These are phyloP conservation scores for Silurus lanzhouensis DNA, from an alignment of 2,797 vertebrate genomes.

Conservation along the genomic window DNA sequence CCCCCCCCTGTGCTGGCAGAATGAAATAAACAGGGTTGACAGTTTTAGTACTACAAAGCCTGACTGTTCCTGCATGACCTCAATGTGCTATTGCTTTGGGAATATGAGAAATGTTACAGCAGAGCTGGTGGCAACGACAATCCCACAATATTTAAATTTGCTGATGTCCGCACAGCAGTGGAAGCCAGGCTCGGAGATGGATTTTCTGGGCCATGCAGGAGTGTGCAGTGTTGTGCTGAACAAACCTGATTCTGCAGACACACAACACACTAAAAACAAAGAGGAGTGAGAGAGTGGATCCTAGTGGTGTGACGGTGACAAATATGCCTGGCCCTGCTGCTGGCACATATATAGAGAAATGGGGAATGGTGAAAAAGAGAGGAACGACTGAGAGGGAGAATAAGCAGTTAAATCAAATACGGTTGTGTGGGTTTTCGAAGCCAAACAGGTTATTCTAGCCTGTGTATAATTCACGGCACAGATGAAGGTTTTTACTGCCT, in stretches of 20 bases:
- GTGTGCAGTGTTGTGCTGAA: slow-evolving; percentile 32
- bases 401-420: slow-evolving; percentile 69
- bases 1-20: slow-evolving; percentile 59
- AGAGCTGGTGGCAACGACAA: slow-evolving; percentile 39
- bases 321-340: slow-evolving; percentile 43
- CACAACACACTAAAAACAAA: slow-evolving; percentile 26
- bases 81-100: slow-evolving; percentile 69
- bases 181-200: slow-evolving; percentile 33
- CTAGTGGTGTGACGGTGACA: slow-evolving; percentile 52
- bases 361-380: background rate
- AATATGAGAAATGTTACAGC: slow-evolving; percentile 56
- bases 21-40: slow-evolving; percentile 59
- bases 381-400: slow-evolving; percentile 14
- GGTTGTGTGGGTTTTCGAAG: slow-evolving; percentile 70
- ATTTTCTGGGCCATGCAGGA: slow-evolving; percentile 40
- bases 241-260: slow-evolving; percentile 36
- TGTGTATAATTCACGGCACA: slow-evolving; percentile 76
- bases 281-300: slow-evolving; percentile 49
- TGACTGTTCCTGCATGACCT: slow-evolving; percentile 67
- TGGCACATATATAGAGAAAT: slow-evolving; percentile 46
- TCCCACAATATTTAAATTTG: slow-evolving; percentile 53
- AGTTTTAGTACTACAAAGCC: slow-evolving; percentile 67
- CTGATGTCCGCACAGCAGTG: slow-evolving; percentile 28
- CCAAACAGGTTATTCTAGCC: slow-evolving; percentile 76
- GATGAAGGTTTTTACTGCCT: slow-evolving; percentile 80